Base-by-base conservation (phyloP, 2,888 invertebrate species). In the Sturmia bella region DNA sequence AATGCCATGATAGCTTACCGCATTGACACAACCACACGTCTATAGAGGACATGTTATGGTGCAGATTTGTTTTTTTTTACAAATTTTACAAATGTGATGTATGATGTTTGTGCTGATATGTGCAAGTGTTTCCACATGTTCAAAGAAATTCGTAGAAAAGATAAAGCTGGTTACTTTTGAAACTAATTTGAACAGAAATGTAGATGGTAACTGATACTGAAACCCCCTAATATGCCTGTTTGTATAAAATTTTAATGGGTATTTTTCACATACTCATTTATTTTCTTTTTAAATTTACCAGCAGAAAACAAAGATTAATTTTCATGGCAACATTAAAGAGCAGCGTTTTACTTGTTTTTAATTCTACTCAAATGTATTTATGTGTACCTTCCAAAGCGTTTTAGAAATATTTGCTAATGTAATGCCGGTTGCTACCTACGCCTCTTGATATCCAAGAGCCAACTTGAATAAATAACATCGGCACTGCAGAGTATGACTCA, bases 301-400 rank as follows among this genome's bases (percentile, higher is more conserved):
- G 45, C 17, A 37, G 24, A 69, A 69, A 59, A 54, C 54, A 69
- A 77, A 63, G 61, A 77, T 77, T 77, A 54, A 45, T 69, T 61
- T 77, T 69, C 24, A 77, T 69, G 54, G 61, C 45, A 54, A 63
- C 69, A 61, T 69, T 76, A 50, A 75, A 27, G 48, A 27, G 56
- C 3, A 48, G 15, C 27, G 15, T 39, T 66, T 75, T 74, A n/a
- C n/a, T 74, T 57, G 21, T 21, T 41, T 64, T 54, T 74, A 11
- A 48, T 45, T 68, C 43, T 32, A 43, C 19, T 66, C 39, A 32
- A 45, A 56, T 54, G 41, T 39, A 64, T 56, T 64, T 48, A 32
- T 59, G 24, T 54, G 39, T n/a, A n/a, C 17, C 21, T 56, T 19
- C 13, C 64, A 74, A 19, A 39, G 17, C 27, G 24, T 32, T 17